These are phyloP conservation scores for Litocranius walleri DNA, from an alignment of 2,113 vertebrate species.

Conservation along the genomic window DNA sequence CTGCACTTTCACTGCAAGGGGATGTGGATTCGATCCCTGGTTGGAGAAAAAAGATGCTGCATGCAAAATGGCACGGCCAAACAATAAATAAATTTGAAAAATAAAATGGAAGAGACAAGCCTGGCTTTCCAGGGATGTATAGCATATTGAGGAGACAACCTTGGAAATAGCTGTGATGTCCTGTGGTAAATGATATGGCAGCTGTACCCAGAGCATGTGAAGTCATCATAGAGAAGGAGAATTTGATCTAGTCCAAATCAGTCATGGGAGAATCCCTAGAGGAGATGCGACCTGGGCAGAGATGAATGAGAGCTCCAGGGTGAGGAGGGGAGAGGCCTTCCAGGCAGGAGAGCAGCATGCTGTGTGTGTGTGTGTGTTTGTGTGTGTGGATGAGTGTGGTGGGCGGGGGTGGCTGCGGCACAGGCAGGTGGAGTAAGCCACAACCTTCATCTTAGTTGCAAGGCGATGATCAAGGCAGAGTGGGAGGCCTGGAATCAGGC, in stretches of 20 bases:
- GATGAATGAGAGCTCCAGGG: not conserved
- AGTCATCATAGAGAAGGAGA: not conserved
- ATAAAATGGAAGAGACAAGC: not conserved
- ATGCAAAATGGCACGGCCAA: not conserved
- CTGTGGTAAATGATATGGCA: not conserved
- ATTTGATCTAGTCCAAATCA: not conserved
- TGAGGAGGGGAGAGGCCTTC: not conserved
- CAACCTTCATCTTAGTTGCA: not conserved
- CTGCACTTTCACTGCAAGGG: not conserved
- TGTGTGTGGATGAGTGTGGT: rapidly evolving
- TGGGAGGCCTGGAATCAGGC: not conserved
- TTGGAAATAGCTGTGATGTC: not conserved
- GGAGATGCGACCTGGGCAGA: not conserved
- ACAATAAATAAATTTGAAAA: not conserved
- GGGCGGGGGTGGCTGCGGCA: not conserved
- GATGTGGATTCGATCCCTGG: not conserved
- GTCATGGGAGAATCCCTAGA: not conserved
- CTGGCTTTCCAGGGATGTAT: not conserved
- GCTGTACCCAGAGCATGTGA: not conserved
- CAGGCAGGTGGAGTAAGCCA: not conserved
- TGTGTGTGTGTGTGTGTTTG: not conserved
- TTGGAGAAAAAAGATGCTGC: not conserved
- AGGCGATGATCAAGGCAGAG: not conserved
- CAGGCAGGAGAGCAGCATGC: not conserved
- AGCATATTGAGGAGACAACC: not conserved